Percentiles rank a stretch among this genome's conserved stretches.
Evolutionary conservation across 2,888 invertebrate species (phyloP).

Genomic region (Lepas anatifera): DNA sequence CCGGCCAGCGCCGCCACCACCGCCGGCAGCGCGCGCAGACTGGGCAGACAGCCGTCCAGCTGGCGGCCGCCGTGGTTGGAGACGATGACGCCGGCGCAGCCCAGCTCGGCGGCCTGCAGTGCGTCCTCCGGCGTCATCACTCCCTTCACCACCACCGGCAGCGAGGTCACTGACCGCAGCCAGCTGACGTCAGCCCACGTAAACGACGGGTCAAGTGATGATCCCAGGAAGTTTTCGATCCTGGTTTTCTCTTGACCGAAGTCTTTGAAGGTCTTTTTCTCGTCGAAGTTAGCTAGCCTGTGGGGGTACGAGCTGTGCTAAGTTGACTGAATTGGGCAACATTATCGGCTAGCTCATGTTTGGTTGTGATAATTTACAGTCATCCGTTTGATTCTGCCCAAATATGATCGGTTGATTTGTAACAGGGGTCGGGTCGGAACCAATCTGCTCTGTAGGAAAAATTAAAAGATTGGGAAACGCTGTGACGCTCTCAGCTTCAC

Average conservation of each 20-base stretch:
- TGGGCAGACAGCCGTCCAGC: conserved; percentile 68
- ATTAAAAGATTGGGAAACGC: too few species aligned
- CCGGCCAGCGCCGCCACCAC: conserved; percentile 55
- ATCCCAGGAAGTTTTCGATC: conserved; percentile 59
- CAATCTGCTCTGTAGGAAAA: too few species aligned
- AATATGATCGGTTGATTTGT: too few species aligned
- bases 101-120: conserved; percentile 52
- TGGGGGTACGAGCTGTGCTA: too few species aligned
- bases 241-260: conserved; percentile 46
- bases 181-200: conserved; percentile 80
- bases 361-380: too few species aligned
- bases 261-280: conserved; percentile 16
- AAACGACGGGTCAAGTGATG: conserved; percentile 63
- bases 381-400: too few species aligned
- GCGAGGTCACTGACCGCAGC: conserved; percentile 51
- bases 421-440: too few species aligned
- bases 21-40: conserved; percentile 58
- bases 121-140: conserved; percentile 79
- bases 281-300: conserved; percentile 69
- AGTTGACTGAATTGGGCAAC: too few species aligned
- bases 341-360: too few species aligned
- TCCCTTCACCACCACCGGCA: conserved; percentile 78
- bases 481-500: too few species aligned
- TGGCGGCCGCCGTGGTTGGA: conserved; percentile 92
- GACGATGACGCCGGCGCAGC: conserved; percentile 68